phyloP scores from a whole-genome alignment of 2,888 invertebrate genomes.

The Phengaris alcon region DNA sequence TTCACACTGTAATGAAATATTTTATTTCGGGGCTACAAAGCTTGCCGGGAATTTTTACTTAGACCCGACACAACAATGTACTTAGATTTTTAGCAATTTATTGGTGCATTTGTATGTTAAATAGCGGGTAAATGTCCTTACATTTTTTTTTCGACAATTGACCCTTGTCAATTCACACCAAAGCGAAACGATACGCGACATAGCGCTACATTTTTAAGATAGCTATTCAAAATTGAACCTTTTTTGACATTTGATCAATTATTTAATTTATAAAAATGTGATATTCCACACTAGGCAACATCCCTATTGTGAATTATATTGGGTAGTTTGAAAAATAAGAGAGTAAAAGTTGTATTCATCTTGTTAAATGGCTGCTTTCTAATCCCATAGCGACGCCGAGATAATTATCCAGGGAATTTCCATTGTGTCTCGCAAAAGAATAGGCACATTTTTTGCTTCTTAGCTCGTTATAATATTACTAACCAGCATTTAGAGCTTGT shows the following conservation, averaged over 20 bases:
- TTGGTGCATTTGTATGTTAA: conserved; percentile 28
- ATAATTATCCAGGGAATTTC: conserved; percentile 27
- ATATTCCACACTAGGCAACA: too few species aligned
- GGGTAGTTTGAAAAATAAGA: conserved; percentile 5
- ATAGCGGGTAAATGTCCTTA: neutral
- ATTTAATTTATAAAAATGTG: too few species aligned
- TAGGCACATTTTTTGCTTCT: conserved; percentile 18
- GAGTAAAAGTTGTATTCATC: conserved; percentile 16
- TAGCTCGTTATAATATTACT: conserved; percentile 17
- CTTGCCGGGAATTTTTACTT: conserved; percentile 51
- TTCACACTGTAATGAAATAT: conserved; percentile 71
- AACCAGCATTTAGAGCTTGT: conserved; percentile 1
- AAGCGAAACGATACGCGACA: too few species aligned
- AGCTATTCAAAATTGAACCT: too few species aligned
- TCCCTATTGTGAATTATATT: neutral
- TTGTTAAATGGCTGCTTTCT: conserved; percentile 22
- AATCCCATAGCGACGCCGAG: conserved; percentile 19
- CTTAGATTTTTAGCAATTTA: conserved; percentile 66
- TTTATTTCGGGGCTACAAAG: conserved; percentile 65
- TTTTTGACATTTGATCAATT: too few species aligned
- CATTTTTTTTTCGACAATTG: too few species aligned
- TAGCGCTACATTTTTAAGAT: too few species aligned
- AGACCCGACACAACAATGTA: conserved; percentile 64
- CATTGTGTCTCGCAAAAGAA: conserved; percentile 19
- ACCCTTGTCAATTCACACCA: too few species aligned